Conservation (phyloP, 2,888 invertebrate species). For the Heteropelma amictum region DNA sequence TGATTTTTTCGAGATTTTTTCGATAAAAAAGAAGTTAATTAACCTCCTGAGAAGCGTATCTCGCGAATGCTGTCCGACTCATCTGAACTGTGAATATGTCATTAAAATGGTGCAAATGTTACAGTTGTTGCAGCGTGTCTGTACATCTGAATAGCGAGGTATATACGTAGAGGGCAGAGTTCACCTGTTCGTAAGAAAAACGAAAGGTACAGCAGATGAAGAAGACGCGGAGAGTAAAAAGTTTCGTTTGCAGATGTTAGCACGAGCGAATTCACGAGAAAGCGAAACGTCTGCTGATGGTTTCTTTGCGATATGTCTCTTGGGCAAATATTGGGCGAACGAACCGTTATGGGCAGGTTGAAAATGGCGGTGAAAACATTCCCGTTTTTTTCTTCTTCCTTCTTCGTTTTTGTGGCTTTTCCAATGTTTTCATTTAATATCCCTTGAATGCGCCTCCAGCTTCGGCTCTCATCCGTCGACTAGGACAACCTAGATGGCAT, state of each 20-base stretch:
- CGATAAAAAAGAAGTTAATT: no score
- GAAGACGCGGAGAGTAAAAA: slow-evolving; percentile 10
- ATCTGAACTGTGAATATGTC: no score
- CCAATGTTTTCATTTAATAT: slow-evolving; percentile 77
- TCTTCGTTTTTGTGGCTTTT: slow-evolving; percentile 36
- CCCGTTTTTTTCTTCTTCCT: slow-evolving; percentile 20
- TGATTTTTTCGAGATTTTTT: no score
- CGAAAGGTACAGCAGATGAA: slow-evolving; percentile 22
- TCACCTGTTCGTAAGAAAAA: slow-evolving; percentile 8
- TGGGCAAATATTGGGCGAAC: slow-evolving; percentile 73
- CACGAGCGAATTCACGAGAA: slow-evolving; percentile 38
- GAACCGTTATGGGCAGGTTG: slow-evolving; percentile 39
- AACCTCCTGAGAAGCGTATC: no score
- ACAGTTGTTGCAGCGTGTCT: neutral
- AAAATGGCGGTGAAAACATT: slow-evolving; percentile 25
- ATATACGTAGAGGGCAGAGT: neutral
- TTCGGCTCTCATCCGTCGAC: slow-evolving; percentile 19
- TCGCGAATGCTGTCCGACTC: no score
- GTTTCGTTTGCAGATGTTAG: slow-evolving; percentile 32
- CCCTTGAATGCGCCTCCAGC: slow-evolving; percentile 66
- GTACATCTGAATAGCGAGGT: neutral
- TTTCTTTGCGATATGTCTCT: slow-evolving; percentile 75
- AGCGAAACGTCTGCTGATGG: slow-evolving; percentile 66
- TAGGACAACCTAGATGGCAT: slow-evolving; percentile 23
- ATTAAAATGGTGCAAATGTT: neutral